Evolutionary conservation across 1,140 invertebrate genomes (phyloP).

Genomic region (Saccostrea echinata): DNA sequence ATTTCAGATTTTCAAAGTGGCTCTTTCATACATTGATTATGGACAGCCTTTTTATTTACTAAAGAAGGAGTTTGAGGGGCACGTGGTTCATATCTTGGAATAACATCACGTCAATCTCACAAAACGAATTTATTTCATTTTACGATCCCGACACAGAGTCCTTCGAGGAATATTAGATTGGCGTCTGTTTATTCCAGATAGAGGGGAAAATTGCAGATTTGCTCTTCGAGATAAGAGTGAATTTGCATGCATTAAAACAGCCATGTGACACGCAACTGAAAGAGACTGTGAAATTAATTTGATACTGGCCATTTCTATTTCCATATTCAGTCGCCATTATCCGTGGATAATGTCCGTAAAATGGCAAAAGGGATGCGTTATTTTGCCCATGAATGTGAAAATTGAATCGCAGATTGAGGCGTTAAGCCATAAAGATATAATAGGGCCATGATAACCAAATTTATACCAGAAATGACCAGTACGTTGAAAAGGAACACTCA

Average conservation of each 20-base stretch:
- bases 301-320: conserved; percentile 34
- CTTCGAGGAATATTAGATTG: conserved; percentile 2
- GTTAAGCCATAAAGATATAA: conserved; percentile 35
- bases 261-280: conserved; percentile 26
- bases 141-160: conserved; percentile 7
- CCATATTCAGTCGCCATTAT: conserved; percentile 3
- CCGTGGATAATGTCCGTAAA: conserved; percentile 25
- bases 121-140: not conserved
- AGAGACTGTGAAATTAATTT: conserved; percentile 35
- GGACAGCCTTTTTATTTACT: not conserved
- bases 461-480: conserved; percentile 8
- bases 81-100: not conserved
- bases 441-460: conserved; percentile 28
- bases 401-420: conserved; percentile 23
- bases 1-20: no score
- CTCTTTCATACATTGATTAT: not conserved
- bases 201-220: not conserved
- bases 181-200: conserved; percentile 4
- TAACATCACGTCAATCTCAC: not conserved
- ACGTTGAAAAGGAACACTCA: not conserved
- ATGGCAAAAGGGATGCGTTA: not conserved
- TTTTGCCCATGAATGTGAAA: conserved; percentile 32
- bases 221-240: not conserved
- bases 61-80: not conserved
- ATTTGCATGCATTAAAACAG: conserved; percentile 35